Percentiles rank a stretch among this genome's conserved stretches.
These are phyloP conservation scores for Myrmecobius fasciatus DNA, from an alignment of 2,113 vertebrate genomes.

Conservation along the genomic window DNA sequence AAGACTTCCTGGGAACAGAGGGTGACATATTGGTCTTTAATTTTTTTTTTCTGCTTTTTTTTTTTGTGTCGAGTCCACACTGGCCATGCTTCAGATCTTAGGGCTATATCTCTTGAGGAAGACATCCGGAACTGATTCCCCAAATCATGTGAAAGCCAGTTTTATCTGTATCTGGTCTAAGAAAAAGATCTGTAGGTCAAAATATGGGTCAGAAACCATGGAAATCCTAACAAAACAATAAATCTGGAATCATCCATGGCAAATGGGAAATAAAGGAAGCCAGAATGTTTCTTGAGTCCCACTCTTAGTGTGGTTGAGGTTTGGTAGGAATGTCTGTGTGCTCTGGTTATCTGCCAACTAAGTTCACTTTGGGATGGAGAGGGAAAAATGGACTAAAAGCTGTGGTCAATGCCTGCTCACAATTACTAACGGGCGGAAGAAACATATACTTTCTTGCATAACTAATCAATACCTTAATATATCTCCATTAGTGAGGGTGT, in stretches of 20 bases:
- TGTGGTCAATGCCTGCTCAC: conserved; percentile 65
- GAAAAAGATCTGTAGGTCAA: neutral
- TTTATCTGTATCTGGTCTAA: neutral
- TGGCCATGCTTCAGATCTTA: neutral
- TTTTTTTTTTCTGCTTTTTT: neutral
- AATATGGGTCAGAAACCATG: neutral
- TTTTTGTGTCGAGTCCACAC: neutral
- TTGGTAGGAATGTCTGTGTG: conserved; percentile 76
- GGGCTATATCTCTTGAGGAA: neutral
- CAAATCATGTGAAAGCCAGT: neutral
- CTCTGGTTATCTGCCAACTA: conserved; percentile 78
- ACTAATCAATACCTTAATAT: conserved; percentile 81
- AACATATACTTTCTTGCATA: conserved; percentile 79
- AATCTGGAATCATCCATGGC: neutral
- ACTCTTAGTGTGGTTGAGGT: conserved; percentile 70
- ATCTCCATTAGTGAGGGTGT: conserved; percentile 81
- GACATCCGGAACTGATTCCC: neutral
- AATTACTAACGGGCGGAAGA: conserved; percentile 74
- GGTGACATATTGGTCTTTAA: neutral
- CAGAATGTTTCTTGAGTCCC: conserved; percentile 9
- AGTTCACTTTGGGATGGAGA: conserved; percentile 71
- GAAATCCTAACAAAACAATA: neutral
- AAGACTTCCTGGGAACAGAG: neutral
- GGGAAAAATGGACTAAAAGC: conserved; percentile 70
- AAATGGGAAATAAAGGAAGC: neutral